phyloP scores from a whole-genome alignment of 2,797 vertebrate species.

The Danio aesculapii region DNA sequence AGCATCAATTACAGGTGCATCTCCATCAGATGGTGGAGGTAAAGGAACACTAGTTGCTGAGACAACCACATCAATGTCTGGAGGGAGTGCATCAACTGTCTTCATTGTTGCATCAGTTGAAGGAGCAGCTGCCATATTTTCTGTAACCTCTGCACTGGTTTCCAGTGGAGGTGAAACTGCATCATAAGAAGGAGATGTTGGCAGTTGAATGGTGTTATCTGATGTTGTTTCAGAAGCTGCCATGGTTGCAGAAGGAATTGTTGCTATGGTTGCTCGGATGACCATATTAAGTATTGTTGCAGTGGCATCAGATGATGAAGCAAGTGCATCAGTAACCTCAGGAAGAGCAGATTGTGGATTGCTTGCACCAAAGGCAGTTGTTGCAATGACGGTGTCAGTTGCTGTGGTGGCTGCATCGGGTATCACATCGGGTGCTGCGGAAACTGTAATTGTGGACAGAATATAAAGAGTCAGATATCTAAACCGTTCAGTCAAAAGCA shows the following conservation, averaged over 20 bases:
- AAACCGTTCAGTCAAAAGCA: conserved; percentile 39
- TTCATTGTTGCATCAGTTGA: conserved; percentile 21
- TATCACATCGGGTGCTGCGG: conserved; percentile 53
- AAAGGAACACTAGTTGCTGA: conserved; percentile 38
- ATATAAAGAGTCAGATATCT: conserved; percentile 54
- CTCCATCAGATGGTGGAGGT: conserved; percentile 30
- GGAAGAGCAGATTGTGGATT: conserved; percentile 22
- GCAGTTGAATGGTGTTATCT: neutral
- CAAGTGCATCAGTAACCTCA: conserved; percentile 31
- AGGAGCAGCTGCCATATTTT: conserved; percentile 23
- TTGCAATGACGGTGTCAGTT: conserved; percentile 31
- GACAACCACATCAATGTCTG: conserved; percentile 30
- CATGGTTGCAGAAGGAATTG: conserved; percentile 20
- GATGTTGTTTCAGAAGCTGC: conserved; percentile 29
- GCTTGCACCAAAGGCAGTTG: conserved; percentile 33
- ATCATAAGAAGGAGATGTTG: conserved; percentile 2
- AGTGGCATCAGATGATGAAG: conserved; percentile 4
- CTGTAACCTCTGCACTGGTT: conserved; percentile 14
- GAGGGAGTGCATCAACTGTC: conserved; percentile 27
- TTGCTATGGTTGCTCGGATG: conserved; percentile 18
- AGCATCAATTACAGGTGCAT: conserved; percentile 31
- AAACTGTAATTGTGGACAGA: conserved; percentile 63
- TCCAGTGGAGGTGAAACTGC: conserved; percentile 1
- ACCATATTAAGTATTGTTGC: conserved; percentile 20
- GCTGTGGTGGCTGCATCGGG: conserved; percentile 27